Conservation (phyloP, 2,113 vertebrate species). For the Lophochroa leadbeateri region DNA sequence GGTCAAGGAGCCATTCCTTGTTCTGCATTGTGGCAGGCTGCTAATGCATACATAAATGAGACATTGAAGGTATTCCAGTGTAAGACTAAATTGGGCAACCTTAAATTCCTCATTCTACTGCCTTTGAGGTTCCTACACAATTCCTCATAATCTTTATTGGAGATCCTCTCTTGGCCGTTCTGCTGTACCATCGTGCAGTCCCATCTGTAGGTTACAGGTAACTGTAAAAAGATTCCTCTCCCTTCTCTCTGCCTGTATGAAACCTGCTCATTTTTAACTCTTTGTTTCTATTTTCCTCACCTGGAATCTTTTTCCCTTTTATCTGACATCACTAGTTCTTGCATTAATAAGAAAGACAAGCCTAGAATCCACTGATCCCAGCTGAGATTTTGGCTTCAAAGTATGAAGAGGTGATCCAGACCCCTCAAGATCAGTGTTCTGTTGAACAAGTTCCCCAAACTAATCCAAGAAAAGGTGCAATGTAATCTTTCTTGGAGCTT, state of each 20-base stretch:
- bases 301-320: background rate
- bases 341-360: background rate
- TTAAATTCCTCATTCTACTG: background rate
- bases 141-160: background rate
- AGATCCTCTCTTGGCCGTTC: background rate
- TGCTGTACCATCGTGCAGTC: too few relatives aligned
- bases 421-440: background rate
- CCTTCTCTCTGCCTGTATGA: background rate
- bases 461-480: background rate
- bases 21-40: background rate
- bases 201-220: background rate
- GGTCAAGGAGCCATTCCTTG: fast-evolving
- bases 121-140: background rate
- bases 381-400: background rate
- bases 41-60: too few relatives aligned
- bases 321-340: background rate
- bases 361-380: background rate
- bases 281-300: background rate
- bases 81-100: background rate
- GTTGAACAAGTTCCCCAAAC: background rate
- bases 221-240: background rate
- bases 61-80: background rate
- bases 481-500: conserved; percentile 6
- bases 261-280: background rate
- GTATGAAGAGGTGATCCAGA: background rate